Base-by-base conservation (phyloP, 2,113 vertebrate genomes). In the Elephas maximus region DNA sequence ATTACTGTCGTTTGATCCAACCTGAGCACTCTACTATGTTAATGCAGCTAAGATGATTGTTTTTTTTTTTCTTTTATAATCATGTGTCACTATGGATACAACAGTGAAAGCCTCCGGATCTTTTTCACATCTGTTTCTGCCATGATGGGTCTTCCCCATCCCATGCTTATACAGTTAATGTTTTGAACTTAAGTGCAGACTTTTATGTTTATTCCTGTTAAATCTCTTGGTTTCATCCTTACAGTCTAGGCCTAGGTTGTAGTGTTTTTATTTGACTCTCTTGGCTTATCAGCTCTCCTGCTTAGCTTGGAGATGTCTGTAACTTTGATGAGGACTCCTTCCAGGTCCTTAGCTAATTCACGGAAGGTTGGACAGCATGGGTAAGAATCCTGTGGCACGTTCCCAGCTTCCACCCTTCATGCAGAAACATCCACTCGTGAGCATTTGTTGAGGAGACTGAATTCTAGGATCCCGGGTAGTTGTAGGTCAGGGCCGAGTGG, bases 101-200 rank as follows among this genome's bases (percentile, higher is more conserved):
- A 26, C 21, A 37, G 5, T 60, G 65, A 91, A 77, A 96, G 24
- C 60, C 44, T 73, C 41, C 80, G 20, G n/a, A 33, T 79, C 45
- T 45, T 94, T 67, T 79, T 76, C 45, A 53, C 5, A 44, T 69
- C 26, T 44, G 24, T 7, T 74, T 83, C 14, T 41, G 12, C 26
- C 41, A 24, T 78, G 8, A 18, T 84, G 60, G 14, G 37, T 73
- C 41, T 84, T 92, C 60, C 67, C 1, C 2, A 2, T 77, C 45
- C 71, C 69, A 4, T 65, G n/a, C 20, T 91, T 63, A 53, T 24
- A 0, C 20, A 53, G 57, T 62, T 91, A 79, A 48, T 71, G 18
- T 76, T 91, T 95, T 96, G 28, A 95, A 95, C 62, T 86, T 74
- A 88, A 45, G 28, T 30, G 9, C 57, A 88, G 63, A 63, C 53